phyloP scores from a whole-genome alignment of 2,797 vertebrate species.

The Ptychadena robeensis region DNA sequence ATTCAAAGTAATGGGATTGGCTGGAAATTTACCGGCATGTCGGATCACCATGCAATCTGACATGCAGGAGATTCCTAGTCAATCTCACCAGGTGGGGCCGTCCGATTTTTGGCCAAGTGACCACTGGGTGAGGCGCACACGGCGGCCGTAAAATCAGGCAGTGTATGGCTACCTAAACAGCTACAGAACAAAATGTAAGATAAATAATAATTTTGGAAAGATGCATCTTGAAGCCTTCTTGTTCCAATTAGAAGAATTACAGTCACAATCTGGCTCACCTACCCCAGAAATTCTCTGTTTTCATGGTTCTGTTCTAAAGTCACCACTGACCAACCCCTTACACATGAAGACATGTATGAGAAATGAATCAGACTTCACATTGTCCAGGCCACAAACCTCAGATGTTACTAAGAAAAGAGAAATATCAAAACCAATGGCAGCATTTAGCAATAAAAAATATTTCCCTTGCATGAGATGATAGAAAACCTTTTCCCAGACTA shows the following conservation, averaged over 20 bases:
- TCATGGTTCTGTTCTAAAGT: not conserved
- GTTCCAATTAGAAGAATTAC: not conserved
- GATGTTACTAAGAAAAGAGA: not conserved
- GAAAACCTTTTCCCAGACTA: no score
- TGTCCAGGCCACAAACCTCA: not conserved
- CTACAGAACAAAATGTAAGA: not conserved
- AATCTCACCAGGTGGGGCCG: no score
- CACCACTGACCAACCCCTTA: not conserved
- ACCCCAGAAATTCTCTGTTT: not conserved
- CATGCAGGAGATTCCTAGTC: no score
- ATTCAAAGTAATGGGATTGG: no score
- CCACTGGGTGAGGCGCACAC: no score
- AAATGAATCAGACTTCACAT: not conserved
- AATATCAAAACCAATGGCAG: not conserved
- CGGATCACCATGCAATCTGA: no score
- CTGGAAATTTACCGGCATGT: no score
- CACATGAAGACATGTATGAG: not conserved
- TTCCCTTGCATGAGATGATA: not conserved
- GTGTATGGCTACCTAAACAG: no score
- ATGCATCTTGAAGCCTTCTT: not conserved
- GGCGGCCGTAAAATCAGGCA: no score
- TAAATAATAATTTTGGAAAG: not conserved
- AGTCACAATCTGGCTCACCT: no score
- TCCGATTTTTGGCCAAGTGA: no score
- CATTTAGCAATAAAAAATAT: not conserved